Percentiles rank a stretch among this genome's conserved stretches.
Evolutionary conservation across 2,888 invertebrate species (phyloP).

Genomic region (Clanis bilineata): DNA sequence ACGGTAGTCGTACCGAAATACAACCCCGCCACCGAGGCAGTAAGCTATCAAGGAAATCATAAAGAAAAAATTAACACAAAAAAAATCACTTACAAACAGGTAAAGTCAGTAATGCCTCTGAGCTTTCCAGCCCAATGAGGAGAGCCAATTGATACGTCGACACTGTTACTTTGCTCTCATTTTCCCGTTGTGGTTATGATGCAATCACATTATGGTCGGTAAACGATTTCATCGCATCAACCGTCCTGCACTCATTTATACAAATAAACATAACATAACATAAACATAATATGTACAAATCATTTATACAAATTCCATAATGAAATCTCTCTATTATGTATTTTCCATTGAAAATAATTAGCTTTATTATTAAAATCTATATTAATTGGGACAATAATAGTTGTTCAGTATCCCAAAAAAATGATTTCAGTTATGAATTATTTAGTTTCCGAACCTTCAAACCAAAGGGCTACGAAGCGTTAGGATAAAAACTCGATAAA

Average conservation of each 20-base stretch:
- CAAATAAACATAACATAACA: too few relatives aligned
- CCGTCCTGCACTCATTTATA: not conserved
- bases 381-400: too few relatives aligned
- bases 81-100: not conserved
- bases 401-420: not conserved
- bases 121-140: not conserved
- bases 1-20: too few relatives aligned
- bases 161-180: not conserved
- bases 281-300: too few relatives aligned
- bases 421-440: not conserved
- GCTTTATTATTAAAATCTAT: too few relatives aligned
- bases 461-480: not conserved
- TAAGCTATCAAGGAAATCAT: not conserved
- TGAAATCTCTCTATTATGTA: constrained; percentile 1
- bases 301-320: constrained; percentile 8
- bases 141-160: not conserved
- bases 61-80: not conserved
- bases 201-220: constrained; percentile 16
- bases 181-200: constrained; percentile 13
- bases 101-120: not conserved
- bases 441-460: not conserved
- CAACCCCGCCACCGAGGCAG: too few relatives aligned
- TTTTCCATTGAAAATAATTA: not conserved
- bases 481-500: constrained; percentile 22
- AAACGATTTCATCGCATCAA: constrained; percentile 14